Evolutionary conservation across 2,113 vertebrate genomes (phyloP).

Genomic region (Brienomyrus brachyistius): DNA sequence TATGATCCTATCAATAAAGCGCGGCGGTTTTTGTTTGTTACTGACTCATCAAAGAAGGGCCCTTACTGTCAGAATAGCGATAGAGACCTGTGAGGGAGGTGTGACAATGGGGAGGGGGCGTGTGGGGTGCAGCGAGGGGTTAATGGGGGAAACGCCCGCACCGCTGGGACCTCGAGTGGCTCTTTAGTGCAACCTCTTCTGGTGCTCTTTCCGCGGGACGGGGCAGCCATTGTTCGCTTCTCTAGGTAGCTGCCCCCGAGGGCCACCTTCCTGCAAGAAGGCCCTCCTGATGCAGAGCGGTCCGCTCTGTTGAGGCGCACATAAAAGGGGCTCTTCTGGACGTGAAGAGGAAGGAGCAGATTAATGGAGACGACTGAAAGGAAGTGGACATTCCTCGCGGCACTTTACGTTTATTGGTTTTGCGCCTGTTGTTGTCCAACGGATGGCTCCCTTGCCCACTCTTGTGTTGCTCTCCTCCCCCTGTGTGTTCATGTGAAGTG

Average conservation of each 20-base stretch:
- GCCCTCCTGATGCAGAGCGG: conserved; percentile 50
- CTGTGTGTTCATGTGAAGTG: background rate
- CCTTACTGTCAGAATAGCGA: background rate
- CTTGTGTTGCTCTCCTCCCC: conserved; percentile 6
- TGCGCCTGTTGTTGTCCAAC: conserved; percentile 35
- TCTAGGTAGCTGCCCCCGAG: background rate
- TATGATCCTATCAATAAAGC: background rate
- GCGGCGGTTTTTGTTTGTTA: background rate
- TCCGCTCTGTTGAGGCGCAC: conserved; percentile 48
- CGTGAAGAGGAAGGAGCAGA: conserved; percentile 50
- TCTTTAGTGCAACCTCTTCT: conserved; percentile 1
- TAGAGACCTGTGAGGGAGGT: background rate
- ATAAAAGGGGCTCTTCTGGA: conserved; percentile 55
- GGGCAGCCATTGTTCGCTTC: background rate
- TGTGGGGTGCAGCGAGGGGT: background rate
- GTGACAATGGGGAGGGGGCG: background rate
- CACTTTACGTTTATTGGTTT: conserved; percentile 3
- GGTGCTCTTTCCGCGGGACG: background rate
- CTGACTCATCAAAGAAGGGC: background rate
- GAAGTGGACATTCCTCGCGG: conserved; percentile 48
- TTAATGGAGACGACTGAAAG: conserved; percentile 64
- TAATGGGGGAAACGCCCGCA: background rate
- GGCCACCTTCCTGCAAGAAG: conserved; percentile 15
- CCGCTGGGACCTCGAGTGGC: background rate
- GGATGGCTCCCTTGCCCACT: conserved; percentile 11